A percentile compares a stretch with the other conserved stretches of the same genome.
phyloP scores from a whole-genome alignment of 1,140 invertebrate species.

The Linepithema humile region DNA sequence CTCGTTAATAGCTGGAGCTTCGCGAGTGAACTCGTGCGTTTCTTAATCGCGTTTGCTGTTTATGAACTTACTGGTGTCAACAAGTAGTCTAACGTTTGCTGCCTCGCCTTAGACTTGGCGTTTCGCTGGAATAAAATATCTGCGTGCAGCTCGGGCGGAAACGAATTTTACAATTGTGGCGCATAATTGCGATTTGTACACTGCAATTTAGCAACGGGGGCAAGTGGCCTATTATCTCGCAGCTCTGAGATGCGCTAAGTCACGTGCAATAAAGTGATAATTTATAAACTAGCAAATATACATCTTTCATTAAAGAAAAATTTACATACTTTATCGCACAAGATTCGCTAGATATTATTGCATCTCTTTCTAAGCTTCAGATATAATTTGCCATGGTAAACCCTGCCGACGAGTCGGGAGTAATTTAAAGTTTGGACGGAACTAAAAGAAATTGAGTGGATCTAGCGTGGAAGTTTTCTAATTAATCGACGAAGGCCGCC shows the following conservation, averaged over 20 bases:
- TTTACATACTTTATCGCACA: background rate
- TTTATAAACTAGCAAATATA: background rate
- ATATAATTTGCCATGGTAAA: background rate
- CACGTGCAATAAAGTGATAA: background rate
- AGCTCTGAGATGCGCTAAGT: background rate
- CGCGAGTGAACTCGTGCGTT: conserved; percentile 8
- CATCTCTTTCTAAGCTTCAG: background rate
- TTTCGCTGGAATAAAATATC: conserved; percentile 16
- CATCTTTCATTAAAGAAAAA: background rate
- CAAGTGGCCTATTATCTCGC: background rate
- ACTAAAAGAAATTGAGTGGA: conserved; percentile 52
- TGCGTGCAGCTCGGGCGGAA: background rate
- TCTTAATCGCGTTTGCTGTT: conserved; percentile 24
- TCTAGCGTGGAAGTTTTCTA: conserved; percentile 65
- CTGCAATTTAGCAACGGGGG: background rate
- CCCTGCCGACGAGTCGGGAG: conserved; percentile 26
- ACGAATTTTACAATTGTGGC: background rate
- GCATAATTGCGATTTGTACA: conserved; percentile 11
- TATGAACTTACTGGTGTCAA: conserved; percentile 8
- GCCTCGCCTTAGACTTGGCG: background rate
- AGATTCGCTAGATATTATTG: background rate
- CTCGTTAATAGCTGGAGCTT: conserved; percentile 25
- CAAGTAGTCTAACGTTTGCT: conserved; percentile 14
- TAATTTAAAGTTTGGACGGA: conserved; percentile 65
- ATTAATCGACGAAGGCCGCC: conserved; percentile 63